phyloP scores from a whole-genome alignment of 37 sponge, comb jelly and placozoan species.

The Chondrosia reniformis region DNA sequence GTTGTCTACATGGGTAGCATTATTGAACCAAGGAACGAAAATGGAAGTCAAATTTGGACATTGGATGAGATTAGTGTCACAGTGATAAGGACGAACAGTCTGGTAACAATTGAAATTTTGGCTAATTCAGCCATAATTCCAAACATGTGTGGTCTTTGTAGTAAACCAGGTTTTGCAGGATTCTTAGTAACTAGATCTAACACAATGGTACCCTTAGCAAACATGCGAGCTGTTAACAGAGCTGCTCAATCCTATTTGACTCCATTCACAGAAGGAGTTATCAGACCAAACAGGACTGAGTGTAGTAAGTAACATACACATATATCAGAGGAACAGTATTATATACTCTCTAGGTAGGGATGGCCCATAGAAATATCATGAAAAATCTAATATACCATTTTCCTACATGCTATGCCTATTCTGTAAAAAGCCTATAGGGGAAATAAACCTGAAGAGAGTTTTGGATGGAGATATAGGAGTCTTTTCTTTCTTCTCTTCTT shows the following conservation, averaged over 20 bases:
- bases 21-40: background rate
- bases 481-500: background rate
- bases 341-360: conserved; percentile 2
- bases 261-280: too few species aligned
- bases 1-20: background rate
- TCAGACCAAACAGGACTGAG: background rate
- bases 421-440: too few species aligned
- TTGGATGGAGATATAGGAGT: background rate
- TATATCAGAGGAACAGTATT: background rate
- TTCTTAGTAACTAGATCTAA: background rate
- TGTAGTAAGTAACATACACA: background rate
- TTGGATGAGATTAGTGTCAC: background rate
- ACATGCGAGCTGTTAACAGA: background rate
- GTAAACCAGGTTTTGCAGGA: background rate
- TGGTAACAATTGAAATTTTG: background rate
- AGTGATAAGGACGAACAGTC: background rate
- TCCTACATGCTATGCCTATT: too few species aligned
- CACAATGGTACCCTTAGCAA: background rate
- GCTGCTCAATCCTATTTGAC: background rate
- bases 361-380: too few species aligned
- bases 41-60: background rate
- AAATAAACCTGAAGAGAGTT: too few species aligned
- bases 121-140: background rate
- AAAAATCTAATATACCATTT: too few species aligned
- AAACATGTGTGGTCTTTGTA: conserved; percentile 7